These are phyloP conservation scores for Oedothorax gibbosus DNA, from an alignment of 1,140 invertebrate species.

Conservation along the genomic window DNA sequence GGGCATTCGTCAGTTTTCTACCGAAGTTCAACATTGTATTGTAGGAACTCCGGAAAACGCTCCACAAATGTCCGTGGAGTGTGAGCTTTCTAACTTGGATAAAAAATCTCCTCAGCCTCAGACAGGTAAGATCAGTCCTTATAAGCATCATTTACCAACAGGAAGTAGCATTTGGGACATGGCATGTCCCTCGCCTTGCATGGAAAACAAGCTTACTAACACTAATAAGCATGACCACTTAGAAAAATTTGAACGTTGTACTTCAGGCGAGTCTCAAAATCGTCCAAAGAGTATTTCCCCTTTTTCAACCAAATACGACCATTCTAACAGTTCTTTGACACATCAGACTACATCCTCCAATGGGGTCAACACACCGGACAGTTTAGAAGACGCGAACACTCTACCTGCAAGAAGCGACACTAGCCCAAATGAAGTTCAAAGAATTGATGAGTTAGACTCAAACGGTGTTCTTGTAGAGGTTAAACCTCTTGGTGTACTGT, in stretches of 20 bases:
- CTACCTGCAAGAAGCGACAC: too few species aligned
- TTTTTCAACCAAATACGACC: slow-evolving; percentile 21
- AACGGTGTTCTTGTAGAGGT: slow-evolving; percentile 10
- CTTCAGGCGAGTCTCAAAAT: background rate
- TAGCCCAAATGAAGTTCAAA: too few species aligned
- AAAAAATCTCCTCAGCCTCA: slow-evolving; percentile 29
- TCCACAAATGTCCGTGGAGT: slow-evolving; percentile 25
- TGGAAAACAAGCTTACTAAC: slow-evolving; percentile 49
- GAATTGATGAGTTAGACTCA: background rate
- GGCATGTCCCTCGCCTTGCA: slow-evolving; percentile 42
- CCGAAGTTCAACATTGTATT: slow-evolving; percentile 47
- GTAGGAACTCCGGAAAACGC: slow-evolving; percentile 5
- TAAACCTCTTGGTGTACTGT: slow-evolving; percentile 44
- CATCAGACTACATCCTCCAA: slow-evolving; percentile 8
- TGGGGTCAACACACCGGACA: slow-evolving; percentile 56
- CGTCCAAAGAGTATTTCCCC: slow-evolving; percentile 23
- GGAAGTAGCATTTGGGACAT: slow-evolving; percentile 49
- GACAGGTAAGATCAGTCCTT: slow-evolving; percentile 50
- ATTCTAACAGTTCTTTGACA: background rate
- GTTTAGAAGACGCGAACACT: slow-evolving; percentile 33
- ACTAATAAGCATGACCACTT: slow-evolving; percentile 35
- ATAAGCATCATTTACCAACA: slow-evolving; percentile 29
- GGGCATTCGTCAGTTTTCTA: slow-evolving; percentile 53
- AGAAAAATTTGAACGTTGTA: slow-evolving; percentile 23
- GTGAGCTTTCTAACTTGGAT: slow-evolving; percentile 3